Percentiles rank a stretch among this genome's conserved stretches.
Conservation (phyloP, 2,888 invertebrate genomes). For the Timema cristinae region DNA sequence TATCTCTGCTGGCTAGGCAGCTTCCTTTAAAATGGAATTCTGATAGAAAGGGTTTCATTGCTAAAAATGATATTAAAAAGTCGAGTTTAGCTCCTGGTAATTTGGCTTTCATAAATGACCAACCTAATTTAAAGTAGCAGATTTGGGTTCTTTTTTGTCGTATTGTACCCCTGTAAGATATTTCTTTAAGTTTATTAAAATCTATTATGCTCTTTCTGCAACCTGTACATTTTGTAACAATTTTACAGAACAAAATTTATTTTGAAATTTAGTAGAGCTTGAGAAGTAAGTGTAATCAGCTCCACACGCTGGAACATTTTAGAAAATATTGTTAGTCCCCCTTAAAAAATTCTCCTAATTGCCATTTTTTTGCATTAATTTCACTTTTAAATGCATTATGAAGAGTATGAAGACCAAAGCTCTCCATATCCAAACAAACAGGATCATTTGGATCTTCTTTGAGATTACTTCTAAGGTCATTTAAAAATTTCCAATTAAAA, state of each 20-base stretch:
- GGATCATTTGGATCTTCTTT: background rate
- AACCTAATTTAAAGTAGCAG: slow-evolving; percentile 18
- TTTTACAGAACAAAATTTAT: slow-evolving; percentile 27
- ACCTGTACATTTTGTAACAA: slow-evolving; percentile 28
- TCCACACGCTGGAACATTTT: slow-evolving; percentile 25
- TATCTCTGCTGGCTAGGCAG: too few relatives aligned
- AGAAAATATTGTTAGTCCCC: slow-evolving; percentile 25
- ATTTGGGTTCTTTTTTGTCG: slow-evolving; percentile 14
- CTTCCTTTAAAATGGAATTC: too few relatives aligned
- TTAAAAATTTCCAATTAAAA: background rate
- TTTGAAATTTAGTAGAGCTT: too few relatives aligned
- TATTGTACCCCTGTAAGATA: slow-evolving; percentile 21
- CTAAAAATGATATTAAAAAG: slow-evolving; percentile 26
- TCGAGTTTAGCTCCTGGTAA: slow-evolving; percentile 25
- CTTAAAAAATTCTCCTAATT: slow-evolving; percentile 22
- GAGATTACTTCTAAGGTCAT: background rate
- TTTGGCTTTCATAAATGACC: slow-evolving; percentile 19
- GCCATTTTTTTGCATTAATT: slow-evolving; percentile 21
- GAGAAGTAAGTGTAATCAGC: too few relatives aligned
- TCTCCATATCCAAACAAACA: background rate
- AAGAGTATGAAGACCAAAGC: background rate
- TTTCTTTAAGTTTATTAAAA: slow-evolving; percentile 23
- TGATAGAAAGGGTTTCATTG: slow-evolving; percentile 26
- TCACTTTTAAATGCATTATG: background rate
- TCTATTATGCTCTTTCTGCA: slow-evolving; percentile 25